Conservation (phyloP, 2,797 vertebrate species). For the Phoebastria nigripes region DNA sequence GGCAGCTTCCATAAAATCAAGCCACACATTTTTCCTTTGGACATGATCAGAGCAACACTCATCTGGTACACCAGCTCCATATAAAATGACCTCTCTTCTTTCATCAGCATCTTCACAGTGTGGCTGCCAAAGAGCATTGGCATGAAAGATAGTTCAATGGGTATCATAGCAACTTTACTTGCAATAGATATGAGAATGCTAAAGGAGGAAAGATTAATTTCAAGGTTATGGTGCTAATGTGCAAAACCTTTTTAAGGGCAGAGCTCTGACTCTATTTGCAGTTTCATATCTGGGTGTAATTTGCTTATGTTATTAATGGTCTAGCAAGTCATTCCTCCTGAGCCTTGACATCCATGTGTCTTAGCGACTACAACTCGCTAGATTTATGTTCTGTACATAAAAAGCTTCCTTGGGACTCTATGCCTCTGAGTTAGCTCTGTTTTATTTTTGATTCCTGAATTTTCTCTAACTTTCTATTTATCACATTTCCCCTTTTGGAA, state of each 20-base stretch:
- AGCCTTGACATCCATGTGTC: neutral
- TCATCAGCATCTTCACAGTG: neutral
- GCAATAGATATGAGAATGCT: neutral
- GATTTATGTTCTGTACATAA: neutral
- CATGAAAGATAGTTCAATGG: neutral
- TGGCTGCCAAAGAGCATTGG: neutral
- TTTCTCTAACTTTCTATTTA: neutral
- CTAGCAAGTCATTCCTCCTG: neutral
- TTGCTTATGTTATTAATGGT: neutral
- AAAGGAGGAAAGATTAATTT: neutral
- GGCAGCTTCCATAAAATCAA: conserved; percentile 4
- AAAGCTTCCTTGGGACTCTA: neutral
- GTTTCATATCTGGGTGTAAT: neutral
- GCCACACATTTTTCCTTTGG: neutral
- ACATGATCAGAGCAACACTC: neutral
- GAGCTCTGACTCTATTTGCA: neutral
- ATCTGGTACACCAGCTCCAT: neutral
- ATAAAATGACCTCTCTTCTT: neutral
- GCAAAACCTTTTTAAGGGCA: neutral
- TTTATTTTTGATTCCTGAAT: neutral
- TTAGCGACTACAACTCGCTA: neutral
- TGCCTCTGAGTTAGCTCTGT: neutral
- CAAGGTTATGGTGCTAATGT: neutral
- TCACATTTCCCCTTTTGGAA: neutral
- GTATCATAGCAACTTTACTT: neutral